A percentile compares a stretch with the other conserved stretches of the same genome.
Evolutionary conservation across 2,113 vertebrate species (phyloP).

Genomic region (Hemichromis elongatus): DNA sequence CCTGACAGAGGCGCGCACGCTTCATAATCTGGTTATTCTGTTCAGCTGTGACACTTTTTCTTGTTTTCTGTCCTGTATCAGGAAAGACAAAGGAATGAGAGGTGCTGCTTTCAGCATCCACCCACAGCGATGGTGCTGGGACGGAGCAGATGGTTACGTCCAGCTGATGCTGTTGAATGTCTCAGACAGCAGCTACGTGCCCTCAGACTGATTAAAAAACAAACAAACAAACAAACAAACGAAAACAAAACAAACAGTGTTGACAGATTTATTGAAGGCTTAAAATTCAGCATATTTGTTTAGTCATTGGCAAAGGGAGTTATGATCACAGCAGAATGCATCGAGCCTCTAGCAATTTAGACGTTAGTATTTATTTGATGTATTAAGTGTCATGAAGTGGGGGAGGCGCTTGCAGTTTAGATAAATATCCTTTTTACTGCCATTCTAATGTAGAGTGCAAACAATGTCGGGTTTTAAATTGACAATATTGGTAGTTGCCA

Average conservation of each 20-base stretch:
- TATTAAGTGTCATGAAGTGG: neutral
- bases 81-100: slow-evolving; percentile 20
- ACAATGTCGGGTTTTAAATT: neutral
- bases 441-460: neutral
- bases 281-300: slow-evolving; percentile 12
- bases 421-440: slow-evolving; percentile 21
- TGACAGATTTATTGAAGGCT: neutral
- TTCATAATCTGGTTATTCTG: neutral
- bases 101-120: slow-evolving; percentile 23
- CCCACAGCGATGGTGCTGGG: slow-evolving; percentile 10
- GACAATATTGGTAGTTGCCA: neutral
- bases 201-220: neutral
- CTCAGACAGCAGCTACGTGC: neutral
- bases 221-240: neutral
- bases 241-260: neutral
- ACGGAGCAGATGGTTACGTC: slow-evolving; percentile 32
- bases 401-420: neutral
- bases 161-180: slow-evolving; percentile 24
- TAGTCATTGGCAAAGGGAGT: slow-evolving; percentile 1
- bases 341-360: slow-evolving; percentile 9
- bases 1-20: neutral
- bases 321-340: neutral
- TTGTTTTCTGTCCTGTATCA: slow-evolving; percentile 21
- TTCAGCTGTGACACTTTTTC: neutral
- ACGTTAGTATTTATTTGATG: neutral